A percentile compares a stretch with the other conserved stretches of the same genome.
phyloP scores from a whole-genome alignment of 1,140 invertebrate species.

The Trachelipus rathkii region DNA sequence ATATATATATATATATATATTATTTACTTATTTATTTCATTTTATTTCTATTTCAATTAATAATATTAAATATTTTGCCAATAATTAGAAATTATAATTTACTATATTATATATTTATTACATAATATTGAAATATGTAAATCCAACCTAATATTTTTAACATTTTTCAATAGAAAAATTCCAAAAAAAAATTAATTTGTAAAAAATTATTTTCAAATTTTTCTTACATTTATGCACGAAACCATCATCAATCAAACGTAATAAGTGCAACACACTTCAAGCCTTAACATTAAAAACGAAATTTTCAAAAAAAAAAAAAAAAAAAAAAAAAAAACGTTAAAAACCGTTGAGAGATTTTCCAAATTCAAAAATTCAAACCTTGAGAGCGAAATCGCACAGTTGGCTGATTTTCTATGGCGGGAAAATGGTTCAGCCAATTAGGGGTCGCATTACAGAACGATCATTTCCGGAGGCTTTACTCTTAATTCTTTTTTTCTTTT shows the following conservation, averaged over 20 bases:
- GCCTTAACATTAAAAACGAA: neutral
- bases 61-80: too few species aligned
- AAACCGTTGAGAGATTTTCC: neutral
- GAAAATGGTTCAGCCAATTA: slow-evolving; percentile 1
- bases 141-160: too few species aligned
- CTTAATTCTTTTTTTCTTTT: neutral
- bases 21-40: too few species aligned
- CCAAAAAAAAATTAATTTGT: too few species aligned
- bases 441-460: neutral
- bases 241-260: neutral
- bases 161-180: too few species aligned
- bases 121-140: too few species aligned
- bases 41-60: too few species aligned
- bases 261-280: too few species aligned
- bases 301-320: neutral
- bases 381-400: neutral
- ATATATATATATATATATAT: neutral
- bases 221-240: neutral
- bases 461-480: neutral
- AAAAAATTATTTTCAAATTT: too few species aligned
- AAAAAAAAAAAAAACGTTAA: neutral
- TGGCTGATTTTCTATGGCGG: neutral
- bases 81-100: too few species aligned
- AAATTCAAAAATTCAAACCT: neutral
- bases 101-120: too few species aligned